These are phyloP conservation scores for Marasmarcha lunaedactyla DNA, from an alignment of 2,888 invertebrate species.

Conservation along the genomic window DNA sequence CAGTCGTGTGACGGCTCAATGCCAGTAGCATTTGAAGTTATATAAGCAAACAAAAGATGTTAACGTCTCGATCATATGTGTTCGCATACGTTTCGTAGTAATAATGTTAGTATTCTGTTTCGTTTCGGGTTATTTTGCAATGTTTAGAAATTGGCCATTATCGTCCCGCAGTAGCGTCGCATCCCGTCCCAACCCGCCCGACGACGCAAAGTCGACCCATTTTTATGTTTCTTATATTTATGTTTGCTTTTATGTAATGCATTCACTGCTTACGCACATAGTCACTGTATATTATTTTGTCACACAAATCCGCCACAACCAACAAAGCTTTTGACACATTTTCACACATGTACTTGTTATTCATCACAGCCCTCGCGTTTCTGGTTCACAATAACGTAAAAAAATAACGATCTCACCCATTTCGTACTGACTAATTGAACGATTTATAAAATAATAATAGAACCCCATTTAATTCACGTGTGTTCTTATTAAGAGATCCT, in stretches of 20 bases:
- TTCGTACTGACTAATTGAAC: too few relatives aligned
- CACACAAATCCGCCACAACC: not conserved
- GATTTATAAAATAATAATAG: too few relatives aligned
- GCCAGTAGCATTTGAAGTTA: conserved; percentile 25
- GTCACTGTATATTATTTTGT: conserved; percentile 2
- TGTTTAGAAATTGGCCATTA: not conserved
- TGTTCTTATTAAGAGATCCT: too few relatives aligned
- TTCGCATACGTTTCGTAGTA: conserved; percentile 6
- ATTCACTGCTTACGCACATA: conserved; percentile 25
- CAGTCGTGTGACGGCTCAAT: conserved; percentile 26
- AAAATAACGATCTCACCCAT: too few relatives aligned
- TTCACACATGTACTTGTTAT: too few relatives aligned
- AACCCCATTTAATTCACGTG: too few relatives aligned
- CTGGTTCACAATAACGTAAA: too few relatives aligned
- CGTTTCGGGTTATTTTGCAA: not conserved
- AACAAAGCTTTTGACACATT: too few relatives aligned
- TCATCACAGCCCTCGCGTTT: too few relatives aligned
- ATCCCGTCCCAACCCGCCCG: conserved; percentile 35
- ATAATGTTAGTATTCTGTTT: not conserved
- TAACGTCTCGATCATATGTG: conserved; percentile 16
- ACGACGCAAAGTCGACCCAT: conserved; percentile 64
- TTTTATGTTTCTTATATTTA: conserved; percentile 25
- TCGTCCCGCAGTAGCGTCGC: conserved; percentile 17
- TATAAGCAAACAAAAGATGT: conserved; percentile 22
- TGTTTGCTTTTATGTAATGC: conserved; percentile 20